Conservation (phyloP, 2,113 vertebrate genomes). For the Elgaria multicarinata region DNA sequence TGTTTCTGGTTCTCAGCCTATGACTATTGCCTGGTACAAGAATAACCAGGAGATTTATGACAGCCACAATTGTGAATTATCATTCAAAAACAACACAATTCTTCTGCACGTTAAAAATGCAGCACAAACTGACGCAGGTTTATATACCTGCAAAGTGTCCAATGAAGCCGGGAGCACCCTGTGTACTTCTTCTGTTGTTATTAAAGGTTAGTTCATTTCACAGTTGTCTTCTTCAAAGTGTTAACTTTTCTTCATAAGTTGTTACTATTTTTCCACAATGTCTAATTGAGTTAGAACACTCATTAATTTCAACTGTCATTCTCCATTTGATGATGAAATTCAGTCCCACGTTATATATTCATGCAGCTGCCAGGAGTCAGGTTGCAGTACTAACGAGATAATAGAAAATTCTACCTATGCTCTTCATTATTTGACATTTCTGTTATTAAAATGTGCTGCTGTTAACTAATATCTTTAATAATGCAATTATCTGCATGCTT, state of each 20-base stretch:
- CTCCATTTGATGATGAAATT: neutral
- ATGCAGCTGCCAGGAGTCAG: neutral
- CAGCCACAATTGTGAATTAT: constrained; percentile 87
- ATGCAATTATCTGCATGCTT: neutral
- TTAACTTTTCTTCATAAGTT: neutral
- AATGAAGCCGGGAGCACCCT: constrained; percentile 90
- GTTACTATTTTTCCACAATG: neutral
- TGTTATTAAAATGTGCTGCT: neutral
- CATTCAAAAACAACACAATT: constrained; percentile 89
- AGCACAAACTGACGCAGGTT: constrained; percentile 83
- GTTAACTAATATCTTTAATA: neutral
- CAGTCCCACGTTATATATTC: neutral
- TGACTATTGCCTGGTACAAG: constrained; percentile 90
- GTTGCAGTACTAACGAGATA: neutral
- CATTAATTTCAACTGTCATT: neutral
- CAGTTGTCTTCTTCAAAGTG: neutral
- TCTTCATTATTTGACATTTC: neutral
- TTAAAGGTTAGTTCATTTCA: constrained; percentile 84
- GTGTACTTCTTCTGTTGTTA: constrained; percentile 84
- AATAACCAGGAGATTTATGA: constrained; percentile 84
- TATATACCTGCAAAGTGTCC: constrained; percentile 88
- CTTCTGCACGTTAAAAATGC: constrained; percentile 86
- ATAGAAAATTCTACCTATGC: neutral
- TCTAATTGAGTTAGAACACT: neutral
- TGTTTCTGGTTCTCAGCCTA: constrained; percentile 92